Evolutionary conservation across 1,140 invertebrate species (phyloP).

Genomic region (Scaptomyza graminum): DNA sequence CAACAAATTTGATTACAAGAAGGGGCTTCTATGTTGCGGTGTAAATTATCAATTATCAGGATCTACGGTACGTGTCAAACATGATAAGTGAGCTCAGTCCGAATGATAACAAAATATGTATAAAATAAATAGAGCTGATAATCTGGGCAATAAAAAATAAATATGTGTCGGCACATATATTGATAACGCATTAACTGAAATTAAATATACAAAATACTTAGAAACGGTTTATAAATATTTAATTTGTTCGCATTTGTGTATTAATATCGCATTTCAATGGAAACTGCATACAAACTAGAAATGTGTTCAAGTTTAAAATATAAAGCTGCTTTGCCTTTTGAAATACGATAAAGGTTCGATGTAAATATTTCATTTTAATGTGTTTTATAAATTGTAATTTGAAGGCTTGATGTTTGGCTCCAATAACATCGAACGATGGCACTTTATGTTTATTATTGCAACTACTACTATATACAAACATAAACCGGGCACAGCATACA

Average conservation of each 20-base stretch:
- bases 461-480: neutral
- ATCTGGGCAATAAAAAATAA: slow-evolving; percentile 39
- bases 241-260: neutral
- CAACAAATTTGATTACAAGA: too few relatives aligned
- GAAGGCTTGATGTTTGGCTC: neutral
- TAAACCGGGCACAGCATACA: neutral
- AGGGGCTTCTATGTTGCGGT: neutral
- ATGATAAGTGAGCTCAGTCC: slow-evolving; percentile 27
- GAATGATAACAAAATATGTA: slow-evolving; percentile 41
- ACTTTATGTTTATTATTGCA: slow-evolving; percentile 9
- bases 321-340: slow-evolving; percentile 20
- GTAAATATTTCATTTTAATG: too few relatives aligned
- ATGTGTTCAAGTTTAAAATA: too few relatives aligned
- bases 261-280: neutral
- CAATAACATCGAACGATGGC: slow-evolving; percentile 33
- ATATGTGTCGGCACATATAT: slow-evolving; percentile 37
- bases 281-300: neutral
- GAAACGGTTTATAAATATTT: neutral
- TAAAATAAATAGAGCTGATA: slow-evolving; percentile 31
- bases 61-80: slow-evolving; percentile 39
- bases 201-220: neutral
- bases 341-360: too few relatives aligned
- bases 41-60: slow-evolving; percentile 22
- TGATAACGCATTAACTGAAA: slow-evolving; percentile 38
- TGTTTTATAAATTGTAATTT: slow-evolving; percentile 22